phyloP scores from a whole-genome alignment of 2,113 vertebrate species.

The Rissa tridactyla region DNA sequence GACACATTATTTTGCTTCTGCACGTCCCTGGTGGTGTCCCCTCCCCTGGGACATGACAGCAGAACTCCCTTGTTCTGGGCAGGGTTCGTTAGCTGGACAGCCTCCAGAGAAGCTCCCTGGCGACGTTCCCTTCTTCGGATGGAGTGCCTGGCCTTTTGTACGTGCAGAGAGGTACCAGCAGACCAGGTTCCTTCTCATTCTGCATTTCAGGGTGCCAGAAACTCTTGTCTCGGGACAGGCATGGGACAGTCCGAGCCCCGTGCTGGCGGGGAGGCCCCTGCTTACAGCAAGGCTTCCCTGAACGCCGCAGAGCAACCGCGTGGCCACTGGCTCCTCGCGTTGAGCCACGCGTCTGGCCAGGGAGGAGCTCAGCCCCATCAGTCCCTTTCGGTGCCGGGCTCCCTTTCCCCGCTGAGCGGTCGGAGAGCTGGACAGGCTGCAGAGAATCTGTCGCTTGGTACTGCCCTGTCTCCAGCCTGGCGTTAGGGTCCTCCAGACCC shows the following conservation, averaged over 20 bases:
- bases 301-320: fast-evolving
- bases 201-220: not conserved
- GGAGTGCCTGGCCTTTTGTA: not conserved
- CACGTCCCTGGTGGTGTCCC: not conserved
- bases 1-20: fast-evolving
- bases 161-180: not conserved
- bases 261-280: not conserved
- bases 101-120: not conserved
- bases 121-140: fast-evolving
- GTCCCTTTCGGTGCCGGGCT: not conserved
- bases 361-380: not conserved
- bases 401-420: not conserved
- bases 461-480: not conserved
- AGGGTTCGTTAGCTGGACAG: not conserved
- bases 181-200: not conserved
- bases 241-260: fast-evolving
- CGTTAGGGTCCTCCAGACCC: not conserved
- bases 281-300: not conserved
- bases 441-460: not conserved
- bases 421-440: not conserved
- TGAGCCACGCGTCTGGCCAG: not conserved
- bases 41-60: not conserved
- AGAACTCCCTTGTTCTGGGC: fast-evolving
- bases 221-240: not conserved
- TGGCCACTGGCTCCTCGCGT: not conserved